Evolutionary conservation across 2,888 invertebrate species (phyloP).

Genomic region (Erannis defoliaria): DNA sequence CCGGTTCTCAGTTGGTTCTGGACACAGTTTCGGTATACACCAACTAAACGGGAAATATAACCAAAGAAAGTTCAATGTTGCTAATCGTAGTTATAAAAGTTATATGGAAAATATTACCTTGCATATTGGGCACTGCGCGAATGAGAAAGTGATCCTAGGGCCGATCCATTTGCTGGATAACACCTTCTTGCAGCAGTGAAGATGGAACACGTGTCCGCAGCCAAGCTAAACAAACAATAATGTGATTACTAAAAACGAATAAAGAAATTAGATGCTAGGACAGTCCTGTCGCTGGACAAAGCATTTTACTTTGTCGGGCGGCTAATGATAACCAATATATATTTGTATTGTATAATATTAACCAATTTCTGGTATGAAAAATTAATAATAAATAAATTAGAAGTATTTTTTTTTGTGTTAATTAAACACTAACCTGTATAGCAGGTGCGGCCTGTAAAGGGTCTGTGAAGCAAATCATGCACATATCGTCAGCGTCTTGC

Average conservation of each 20-base stretch:
- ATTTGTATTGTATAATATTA: too few species aligned
- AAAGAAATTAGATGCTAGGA: not conserved
- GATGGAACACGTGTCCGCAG: conserved; percentile 98
- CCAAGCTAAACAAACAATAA: conserved; percentile 85
- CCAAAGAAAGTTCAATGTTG: too few species aligned
- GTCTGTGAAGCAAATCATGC: conserved; percentile 99
- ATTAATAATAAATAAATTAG: too few species aligned
- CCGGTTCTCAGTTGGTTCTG: too few species aligned
- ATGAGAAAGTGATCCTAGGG: conserved; percentile 98
- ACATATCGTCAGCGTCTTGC: conserved; percentile 99
- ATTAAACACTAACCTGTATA: conserved; percentile 88
- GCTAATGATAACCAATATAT: too few species aligned
- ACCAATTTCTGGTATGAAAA: too few species aligned
- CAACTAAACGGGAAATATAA: too few species aligned
- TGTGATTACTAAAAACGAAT: not conserved
- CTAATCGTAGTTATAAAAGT: too few species aligned
- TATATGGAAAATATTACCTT: conserved; percentile 87
- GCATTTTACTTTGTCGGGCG: too few species aligned
- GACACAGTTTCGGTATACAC: too few species aligned
- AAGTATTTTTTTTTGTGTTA: too few species aligned
- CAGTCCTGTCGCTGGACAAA: too few species aligned
- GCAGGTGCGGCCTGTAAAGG: conserved; percentile 98
- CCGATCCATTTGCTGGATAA: conserved; percentile 96
- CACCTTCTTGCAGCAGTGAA: conserved; percentile 95
- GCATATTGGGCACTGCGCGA: conserved; percentile 98